These are phyloP conservation scores for Cyphomyrus discorhynchus DNA, from an alignment of 2,113 vertebrate genomes.

Conservation along the genomic window DNA sequence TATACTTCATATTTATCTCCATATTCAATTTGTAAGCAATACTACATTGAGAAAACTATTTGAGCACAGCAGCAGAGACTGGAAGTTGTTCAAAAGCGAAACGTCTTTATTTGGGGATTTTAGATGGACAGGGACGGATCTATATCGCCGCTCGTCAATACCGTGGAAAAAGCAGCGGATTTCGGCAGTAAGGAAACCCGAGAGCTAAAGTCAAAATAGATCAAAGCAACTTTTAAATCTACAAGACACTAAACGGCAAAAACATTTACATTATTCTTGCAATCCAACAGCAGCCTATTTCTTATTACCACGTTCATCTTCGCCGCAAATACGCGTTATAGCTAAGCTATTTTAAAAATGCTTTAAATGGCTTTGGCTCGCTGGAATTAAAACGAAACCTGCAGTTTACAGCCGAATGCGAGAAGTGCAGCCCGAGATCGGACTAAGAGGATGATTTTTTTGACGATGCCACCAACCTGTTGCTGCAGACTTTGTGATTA, in stretches of 20 bases:
- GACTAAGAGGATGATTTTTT: too few species aligned
- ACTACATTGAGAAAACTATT: neutral
- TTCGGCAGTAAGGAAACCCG: neutral
- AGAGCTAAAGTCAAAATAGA: neutral
- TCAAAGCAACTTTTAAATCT: neutral
- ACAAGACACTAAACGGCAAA: neutral
- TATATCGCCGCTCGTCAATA: neutral
- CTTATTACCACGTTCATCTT: neutral
- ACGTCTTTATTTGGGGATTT: neutral
- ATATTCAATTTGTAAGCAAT: neutral
- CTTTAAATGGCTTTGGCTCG: neutral
- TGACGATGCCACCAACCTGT: neutral
- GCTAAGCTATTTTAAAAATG: neutral
- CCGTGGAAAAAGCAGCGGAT: neutral
- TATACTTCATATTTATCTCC: neutral
- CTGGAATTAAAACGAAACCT: neutral
- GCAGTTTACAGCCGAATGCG: neutral
- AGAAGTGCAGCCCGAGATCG: too few species aligned
- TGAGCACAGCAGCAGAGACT: neutral
- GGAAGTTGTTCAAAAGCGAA: neutral
- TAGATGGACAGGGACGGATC: neutral
- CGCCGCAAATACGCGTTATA: neutral
- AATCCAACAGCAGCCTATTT: neutral
- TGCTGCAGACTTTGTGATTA: neutral
- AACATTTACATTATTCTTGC: neutral